Conservation (phyloP, 2,113 vertebrate genomes). For the Herpetotheres cachinnans region DNA sequence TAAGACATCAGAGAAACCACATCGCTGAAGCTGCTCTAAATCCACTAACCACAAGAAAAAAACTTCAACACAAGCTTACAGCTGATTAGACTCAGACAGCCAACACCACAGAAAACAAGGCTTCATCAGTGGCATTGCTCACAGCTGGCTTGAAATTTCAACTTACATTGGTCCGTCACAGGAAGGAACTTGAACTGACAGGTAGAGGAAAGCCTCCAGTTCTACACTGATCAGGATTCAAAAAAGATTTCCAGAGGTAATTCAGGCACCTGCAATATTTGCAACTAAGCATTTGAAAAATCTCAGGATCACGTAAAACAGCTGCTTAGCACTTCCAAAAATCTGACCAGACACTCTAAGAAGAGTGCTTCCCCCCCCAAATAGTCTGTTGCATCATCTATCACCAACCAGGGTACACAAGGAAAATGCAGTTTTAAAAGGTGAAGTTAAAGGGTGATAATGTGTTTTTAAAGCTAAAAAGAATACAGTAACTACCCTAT, state of each 20-base stretch:
- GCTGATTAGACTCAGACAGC: background rate
- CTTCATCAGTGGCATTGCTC: background rate
- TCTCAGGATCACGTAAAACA: background rate
- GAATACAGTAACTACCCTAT: background rate
- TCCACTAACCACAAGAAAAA: background rate
- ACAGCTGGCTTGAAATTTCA: background rate
- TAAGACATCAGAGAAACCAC: background rate
- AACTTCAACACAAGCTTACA: background rate
- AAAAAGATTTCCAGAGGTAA: background rate
- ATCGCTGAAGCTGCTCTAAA: background rate
- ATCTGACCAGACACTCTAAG: background rate
- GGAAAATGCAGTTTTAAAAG: background rate
- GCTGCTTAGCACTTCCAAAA: background rate
- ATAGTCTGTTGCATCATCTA: background rate
- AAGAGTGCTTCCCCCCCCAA: background rate
- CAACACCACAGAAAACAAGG: background rate
- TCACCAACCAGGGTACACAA: background rate
- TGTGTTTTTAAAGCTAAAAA: background rate
- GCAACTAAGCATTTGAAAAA: background rate
- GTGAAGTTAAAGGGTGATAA: background rate
- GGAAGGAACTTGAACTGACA: background rate
- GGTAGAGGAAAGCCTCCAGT: fast-evolving
- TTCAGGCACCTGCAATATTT: background rate
- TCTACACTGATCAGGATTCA: background rate
- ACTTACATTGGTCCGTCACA: background rate